Evolutionary conservation across 1,140 invertebrate species (phyloP).

Genomic region (Manduca sexta): DNA sequence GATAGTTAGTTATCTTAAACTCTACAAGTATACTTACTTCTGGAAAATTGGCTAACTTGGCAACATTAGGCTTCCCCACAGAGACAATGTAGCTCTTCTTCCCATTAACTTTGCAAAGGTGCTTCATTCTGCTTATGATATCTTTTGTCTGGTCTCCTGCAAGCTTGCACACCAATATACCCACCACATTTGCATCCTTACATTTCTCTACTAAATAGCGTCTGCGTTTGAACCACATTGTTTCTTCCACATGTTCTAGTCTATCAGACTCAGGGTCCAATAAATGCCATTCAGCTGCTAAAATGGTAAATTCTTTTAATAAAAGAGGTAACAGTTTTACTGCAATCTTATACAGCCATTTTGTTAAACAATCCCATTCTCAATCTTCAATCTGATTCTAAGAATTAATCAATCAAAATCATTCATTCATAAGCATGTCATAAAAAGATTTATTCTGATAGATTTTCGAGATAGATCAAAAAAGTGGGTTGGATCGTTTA

Average conservation of each 20-base stretch:
- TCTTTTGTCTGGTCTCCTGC: slow-evolving; percentile 86
- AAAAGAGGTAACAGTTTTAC: no score
- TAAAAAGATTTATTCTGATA: no score
- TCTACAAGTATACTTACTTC: slow-evolving; percentile 83
- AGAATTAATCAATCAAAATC: no score
- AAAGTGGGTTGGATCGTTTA: no score
- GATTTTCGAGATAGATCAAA: no score
- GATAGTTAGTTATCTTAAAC: neutral
- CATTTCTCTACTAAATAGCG: slow-evolving; percentile 90
- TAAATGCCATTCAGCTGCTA: slow-evolving; percentile 69
- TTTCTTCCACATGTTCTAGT: slow-evolving; percentile 62
- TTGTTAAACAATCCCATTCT: no score
- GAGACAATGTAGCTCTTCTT: slow-evolving; percentile 94
- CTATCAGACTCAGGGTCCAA: slow-evolving; percentile 53
- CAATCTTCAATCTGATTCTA: no score
- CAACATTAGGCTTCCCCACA: slow-evolving; percentile 92
- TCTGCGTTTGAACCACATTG: slow-evolving; percentile 82
- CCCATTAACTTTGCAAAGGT: slow-evolving; percentile 80
- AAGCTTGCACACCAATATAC: slow-evolving; percentile 91
- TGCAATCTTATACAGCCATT: no score
- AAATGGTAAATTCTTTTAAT: neutral
- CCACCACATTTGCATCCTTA: slow-evolving; percentile 89
- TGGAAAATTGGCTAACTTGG: slow-evolving; percentile 94
- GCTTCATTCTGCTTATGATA: slow-evolving; percentile 84
- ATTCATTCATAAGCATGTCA: no score